Evolutionary conservation across 2,797 vertebrate genomes (phyloP).

Genomic region (Lagorchestes hirsutus): DNA sequence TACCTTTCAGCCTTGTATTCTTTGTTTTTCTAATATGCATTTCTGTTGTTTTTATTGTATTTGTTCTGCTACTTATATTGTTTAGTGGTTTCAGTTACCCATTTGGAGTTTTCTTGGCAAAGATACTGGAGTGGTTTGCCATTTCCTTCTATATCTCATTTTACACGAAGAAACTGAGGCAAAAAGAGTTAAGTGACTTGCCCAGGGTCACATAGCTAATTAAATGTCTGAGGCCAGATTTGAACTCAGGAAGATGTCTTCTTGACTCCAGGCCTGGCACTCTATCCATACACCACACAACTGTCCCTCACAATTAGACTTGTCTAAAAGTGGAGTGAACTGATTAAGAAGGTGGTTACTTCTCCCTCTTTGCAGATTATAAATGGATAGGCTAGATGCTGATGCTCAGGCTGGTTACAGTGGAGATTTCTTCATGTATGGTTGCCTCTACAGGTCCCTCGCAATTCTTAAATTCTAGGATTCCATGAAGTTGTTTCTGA

Average conservation of each 20-base stretch:
- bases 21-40: neutral
- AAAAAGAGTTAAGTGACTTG: too few species aligned
- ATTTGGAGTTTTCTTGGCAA: neutral
- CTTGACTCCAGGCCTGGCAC: neutral
- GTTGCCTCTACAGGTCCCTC: neutral
- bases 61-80: neutral
- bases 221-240: neutral
- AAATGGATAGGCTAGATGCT: neutral
- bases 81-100: neutral
- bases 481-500: neutral
- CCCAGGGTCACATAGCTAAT: neutral
- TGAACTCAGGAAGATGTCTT: neutral
- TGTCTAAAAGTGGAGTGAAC: neutral
- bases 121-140: neutral
- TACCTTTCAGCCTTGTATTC: neutral
- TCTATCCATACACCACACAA: neutral
- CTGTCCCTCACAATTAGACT: neutral
- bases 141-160: neutral
- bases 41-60: neutral
- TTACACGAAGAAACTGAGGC: neutral
- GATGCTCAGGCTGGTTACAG: neutral
- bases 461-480: neutral
- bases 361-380: neutral
- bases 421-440: neutral
- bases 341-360: neutral